Conservation (phyloP, 2,888 invertebrate genomes). For the Dryomyza anilis region DNA sequence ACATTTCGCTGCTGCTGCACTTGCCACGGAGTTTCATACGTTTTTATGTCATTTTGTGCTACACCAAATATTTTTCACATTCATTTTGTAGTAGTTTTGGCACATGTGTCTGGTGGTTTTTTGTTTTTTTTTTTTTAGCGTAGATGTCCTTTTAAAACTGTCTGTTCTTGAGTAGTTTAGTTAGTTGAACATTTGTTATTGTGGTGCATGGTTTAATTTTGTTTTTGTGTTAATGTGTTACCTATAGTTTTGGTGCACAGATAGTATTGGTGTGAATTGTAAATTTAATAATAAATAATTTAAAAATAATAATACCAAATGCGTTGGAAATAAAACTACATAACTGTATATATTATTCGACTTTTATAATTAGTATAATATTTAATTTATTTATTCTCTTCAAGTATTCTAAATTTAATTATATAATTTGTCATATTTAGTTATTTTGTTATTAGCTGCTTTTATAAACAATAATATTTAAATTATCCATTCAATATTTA, state of each 20-base stretch:
- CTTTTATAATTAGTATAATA: too few relatives aligned
- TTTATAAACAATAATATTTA: too few relatives aligned
- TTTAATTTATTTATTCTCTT: too few relatives aligned
- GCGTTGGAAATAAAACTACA: too few relatives aligned
- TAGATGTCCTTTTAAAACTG: too few relatives aligned
- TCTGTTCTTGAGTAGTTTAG: background rate
- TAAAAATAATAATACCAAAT: too few relatives aligned
- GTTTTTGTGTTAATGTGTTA: background rate
- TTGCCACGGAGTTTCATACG: background rate
- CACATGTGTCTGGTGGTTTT: background rate
- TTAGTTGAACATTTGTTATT: slow-evolving; percentile 19
- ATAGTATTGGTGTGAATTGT: background rate
- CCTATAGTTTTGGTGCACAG: background rate
- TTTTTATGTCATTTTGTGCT: background rate
- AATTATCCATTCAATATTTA: too few relatives aligned
- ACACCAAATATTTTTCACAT: background rate
- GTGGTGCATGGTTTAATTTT: slow-evolving; percentile 19
- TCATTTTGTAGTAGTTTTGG: background rate
- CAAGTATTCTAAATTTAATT: too few relatives aligned
- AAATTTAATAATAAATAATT: background rate
- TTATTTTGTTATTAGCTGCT: too few relatives aligned
- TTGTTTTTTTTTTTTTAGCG: too few relatives aligned
- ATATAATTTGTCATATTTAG: too few relatives aligned
- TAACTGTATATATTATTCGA: too few relatives aligned
- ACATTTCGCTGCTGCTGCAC: slow-evolving; percentile 2